phyloP scores from a whole-genome alignment of 2,113 vertebrate genomes.

The Grammomys surdaster region DNA sequence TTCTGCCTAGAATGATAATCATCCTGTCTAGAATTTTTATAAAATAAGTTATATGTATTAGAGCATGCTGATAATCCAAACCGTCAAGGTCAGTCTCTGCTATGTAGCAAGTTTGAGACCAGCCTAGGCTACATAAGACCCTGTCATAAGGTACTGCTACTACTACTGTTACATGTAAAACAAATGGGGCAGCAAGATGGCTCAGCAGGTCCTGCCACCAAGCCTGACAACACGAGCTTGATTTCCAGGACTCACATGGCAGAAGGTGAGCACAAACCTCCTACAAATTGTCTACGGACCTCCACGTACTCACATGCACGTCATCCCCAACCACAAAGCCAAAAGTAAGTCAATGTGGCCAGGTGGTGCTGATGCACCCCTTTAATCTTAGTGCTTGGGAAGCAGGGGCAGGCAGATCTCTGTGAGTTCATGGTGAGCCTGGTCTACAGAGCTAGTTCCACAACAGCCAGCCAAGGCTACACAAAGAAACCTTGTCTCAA shows the following conservation, averaged over 20 bases:
- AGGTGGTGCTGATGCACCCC: neutral
- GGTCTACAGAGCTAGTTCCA: neutral
- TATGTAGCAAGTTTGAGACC: neutral
- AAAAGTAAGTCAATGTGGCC: neutral
- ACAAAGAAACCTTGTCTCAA: neutral
- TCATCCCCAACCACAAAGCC: neutral
- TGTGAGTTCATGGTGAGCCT: neutral
- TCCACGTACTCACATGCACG: neutral
- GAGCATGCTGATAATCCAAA: neutral
- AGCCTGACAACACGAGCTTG: neutral
- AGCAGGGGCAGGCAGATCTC: neutral
- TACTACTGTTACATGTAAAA: too few relatives aligned
- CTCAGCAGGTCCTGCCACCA: neutral
- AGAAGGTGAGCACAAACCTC: neutral
- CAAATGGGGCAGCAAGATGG: neutral
- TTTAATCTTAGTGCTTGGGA: neutral
- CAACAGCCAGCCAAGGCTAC: neutral
- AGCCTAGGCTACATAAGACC: neutral
- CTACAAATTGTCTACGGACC: neutral
- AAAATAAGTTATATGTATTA: neutral
- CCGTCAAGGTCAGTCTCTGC: neutral
- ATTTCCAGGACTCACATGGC: neutral
- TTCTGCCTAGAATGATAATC: neutral
- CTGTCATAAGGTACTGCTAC: neutral
- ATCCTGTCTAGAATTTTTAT: slow-evolving; percentile 2